Base-by-base conservation (phyloP, 1,140 invertebrate genomes). In the Drosophila parabipectinata region DNA sequence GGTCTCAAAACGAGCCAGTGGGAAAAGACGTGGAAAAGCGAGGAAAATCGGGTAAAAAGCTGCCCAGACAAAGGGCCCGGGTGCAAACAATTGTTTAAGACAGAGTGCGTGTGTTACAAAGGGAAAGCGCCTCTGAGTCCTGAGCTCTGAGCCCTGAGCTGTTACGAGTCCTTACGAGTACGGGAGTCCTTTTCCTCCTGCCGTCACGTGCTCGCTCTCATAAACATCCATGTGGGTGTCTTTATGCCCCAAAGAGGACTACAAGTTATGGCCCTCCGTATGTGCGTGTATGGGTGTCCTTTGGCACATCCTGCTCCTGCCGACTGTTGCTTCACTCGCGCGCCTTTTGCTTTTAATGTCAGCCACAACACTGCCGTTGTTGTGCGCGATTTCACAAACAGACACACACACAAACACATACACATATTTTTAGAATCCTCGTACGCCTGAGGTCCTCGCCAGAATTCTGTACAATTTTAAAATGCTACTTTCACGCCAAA, bases 401-500 rank as follows among this genome's bases (percentile, higher is more conserved):
- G 15, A 28, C 44, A 24, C 48, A 14, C 37, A n/a, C 48, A 24
- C 14, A 7, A 37, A 24, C 48, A 14, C 37, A 15, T 44, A 24
- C 3, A 32, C 1, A 8, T 8, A 8, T 8, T 32, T 10, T 12
- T 5, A 12, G 41, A 14, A 18, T 44, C 41, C 41, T 44, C 8
- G 15, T 8, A 18, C 41, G 41, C 41, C 41, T 8, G n/a, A 44
- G 41, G 41, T 15, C 41, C 41, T 44, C 30, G 34, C 57, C 47
- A 54, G 63, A 53, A 55, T 80, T 48, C 66, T 67, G 64, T 72
- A 79, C 58, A 67, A 79, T 81, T 85, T 87, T 87, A 79, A 79
- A 87, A 87, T 76, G 82, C 82, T 87, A 87, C 83, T 87, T 87
- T 87, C 78, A 87, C 82, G 82, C 78, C 80, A 88, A 87, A 87